Conservation (phyloP, 2,113 vertebrate species). For the Ailuropoda melanoleuca region DNA sequence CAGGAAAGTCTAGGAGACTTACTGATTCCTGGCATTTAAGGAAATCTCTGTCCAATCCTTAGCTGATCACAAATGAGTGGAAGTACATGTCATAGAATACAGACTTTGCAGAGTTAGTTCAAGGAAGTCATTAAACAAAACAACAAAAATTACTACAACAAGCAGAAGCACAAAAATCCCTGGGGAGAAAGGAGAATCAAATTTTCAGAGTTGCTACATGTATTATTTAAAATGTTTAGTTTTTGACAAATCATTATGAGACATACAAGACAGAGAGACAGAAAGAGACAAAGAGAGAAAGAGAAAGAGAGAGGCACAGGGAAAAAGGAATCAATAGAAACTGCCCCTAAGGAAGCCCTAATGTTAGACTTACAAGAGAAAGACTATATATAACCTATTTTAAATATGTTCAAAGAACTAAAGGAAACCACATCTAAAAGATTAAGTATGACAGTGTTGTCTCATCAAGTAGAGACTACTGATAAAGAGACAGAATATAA, state of each 20-base stretch:
- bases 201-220: background rate
- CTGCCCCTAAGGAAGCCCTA: background rate
- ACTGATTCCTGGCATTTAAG: background rate
- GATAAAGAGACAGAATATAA: background rate
- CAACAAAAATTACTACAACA: background rate
- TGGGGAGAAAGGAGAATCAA: background rate
- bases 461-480: background rate
- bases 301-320: background rate
- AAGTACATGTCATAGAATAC: background rate
- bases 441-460: background rate
- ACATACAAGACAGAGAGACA: background rate
- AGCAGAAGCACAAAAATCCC: background rate
- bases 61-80: background rate
- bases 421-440: conserved; percentile 1
- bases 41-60: background rate
- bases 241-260: background rate
- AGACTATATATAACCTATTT: background rate
- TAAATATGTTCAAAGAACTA: conserved; percentile 41
- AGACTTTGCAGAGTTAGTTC: background rate
- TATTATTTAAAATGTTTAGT: background rate
- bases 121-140: background rate
- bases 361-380: background rate
- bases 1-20: background rate
- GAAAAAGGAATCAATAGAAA: background rate
- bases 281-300: background rate